Evolutionary conservation across 92 coral and sea anemone genomes (phyloP), one percentile per base, ranked within the genome.

Genomic region (Porites lobata): DNA sequence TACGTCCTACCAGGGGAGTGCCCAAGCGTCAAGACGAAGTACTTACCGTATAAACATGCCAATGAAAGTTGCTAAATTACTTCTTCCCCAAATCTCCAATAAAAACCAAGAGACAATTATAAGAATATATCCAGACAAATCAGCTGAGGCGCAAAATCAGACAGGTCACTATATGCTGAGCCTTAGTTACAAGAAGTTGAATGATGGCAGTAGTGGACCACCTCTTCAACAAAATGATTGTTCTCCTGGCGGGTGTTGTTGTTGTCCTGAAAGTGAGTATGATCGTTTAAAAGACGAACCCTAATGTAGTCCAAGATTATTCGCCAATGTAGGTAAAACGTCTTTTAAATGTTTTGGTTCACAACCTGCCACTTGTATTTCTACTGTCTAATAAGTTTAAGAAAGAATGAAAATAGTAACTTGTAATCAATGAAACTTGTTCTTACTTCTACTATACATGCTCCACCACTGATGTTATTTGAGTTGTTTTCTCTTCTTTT

Each of bases 241-340:
- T 52, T 15, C 29, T 9, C 18, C 8, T 15, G 63, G 78, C 15
- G 95, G 90, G 18, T 90, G 94, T 72, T 92, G 94, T 26, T 92
- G 95, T 74, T 92, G 91, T 66, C 91, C 95, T 10, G 89, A 71
- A 74, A 72, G 96, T 93, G 79, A 83, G 96, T 90, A 9, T 3
- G 61, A 56, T 9, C 61, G 15, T 8, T 56, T 0, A 38, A 38
- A 3, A 38, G 47, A 38, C 7, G 4, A 3, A 3, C 4, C 47
- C 47, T 38, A 22, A 22, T 38, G 47, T 38, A 38, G 47, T 38
- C 47, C 47, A 38, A 38, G 47, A 38, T 38, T 38, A 38, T 38
- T 5, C 47, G 4, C 47, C 47, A 38, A 38, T 38, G 47, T 38
- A 38, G 47, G 47, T 38, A 38, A 38, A 38, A 38, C 47, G 47